These are phyloP conservation scores for Emmelina monodactyla DNA, from an alignment of 2,888 invertebrate species.

Conservation along the genomic window DNA sequence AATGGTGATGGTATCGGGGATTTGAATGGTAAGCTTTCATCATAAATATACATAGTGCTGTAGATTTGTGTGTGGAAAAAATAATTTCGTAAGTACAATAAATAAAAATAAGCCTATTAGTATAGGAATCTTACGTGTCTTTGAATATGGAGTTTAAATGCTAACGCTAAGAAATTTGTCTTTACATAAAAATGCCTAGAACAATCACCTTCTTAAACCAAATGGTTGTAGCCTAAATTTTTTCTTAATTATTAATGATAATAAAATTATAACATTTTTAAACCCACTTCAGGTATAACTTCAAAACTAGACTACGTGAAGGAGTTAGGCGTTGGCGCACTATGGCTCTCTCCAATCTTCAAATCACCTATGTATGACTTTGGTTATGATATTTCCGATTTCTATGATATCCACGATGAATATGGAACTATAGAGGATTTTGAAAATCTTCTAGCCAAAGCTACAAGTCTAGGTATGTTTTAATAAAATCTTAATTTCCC, in stretches of 20 bases:
- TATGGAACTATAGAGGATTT: conserved; percentile 80
- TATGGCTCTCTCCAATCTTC: conserved; percentile 80
- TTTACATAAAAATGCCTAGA: no score
- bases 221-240: background rate
- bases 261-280: no score
- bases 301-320: conserved; percentile 70
- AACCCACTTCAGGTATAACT: conserved; percentile 67
- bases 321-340: conserved; percentile 70
- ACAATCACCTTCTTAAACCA: no score
- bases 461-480: conserved; percentile 51
- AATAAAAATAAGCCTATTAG: no score
- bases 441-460: conserved; percentile 56
- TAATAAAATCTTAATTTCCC: background rate
- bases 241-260: no score
- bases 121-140: no score
- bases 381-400: conserved; percentile 82
- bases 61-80: no score
- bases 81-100: no score
- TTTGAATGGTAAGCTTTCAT: conserved; percentile 48
- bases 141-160: no score
- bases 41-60: no score
- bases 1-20: conserved; percentile 77
- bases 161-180: no score
- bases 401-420: conserved; percentile 71
- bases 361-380: conserved; percentile 81